Conservation (phyloP, 2,888 invertebrate genomes). For the Colostygia pectinataria region DNA sequence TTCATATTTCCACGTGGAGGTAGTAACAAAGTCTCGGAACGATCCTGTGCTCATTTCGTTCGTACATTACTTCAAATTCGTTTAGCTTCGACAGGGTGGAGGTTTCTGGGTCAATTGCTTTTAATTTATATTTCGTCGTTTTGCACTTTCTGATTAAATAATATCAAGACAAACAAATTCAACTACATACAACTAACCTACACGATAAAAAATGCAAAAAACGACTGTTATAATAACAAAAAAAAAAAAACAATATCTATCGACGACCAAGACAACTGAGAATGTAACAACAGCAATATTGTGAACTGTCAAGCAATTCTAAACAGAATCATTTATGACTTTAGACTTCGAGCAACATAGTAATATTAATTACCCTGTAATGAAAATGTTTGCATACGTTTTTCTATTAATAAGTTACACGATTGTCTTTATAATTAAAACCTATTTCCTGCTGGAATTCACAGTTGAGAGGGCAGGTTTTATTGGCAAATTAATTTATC, state of each 20-base stretch:
- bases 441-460: slow-evolving; percentile 41
- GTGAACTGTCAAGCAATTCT: slow-evolving; percentile 11
- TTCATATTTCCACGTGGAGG: slow-evolving; percentile 44
- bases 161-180: neutral
- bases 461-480: slow-evolving; percentile 39
- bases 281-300: slow-evolving; percentile 7
- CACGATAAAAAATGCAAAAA: neutral
- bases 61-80: slow-evolving; percentile 48
- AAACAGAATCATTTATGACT: slow-evolving; percentile 22
- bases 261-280: neutral
- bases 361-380: slow-evolving; percentile 19
- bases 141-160: slow-evolving; percentile 5
- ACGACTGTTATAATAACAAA: neutral
- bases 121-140: slow-evolving; percentile 25
- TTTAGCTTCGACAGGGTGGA: slow-evolving; percentile 44
- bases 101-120: slow-evolving; percentile 45
- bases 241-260: neutral
- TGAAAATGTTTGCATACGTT: slow-evolving; percentile 40
- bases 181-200: too few relatives aligned
- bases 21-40: slow-evolving; percentile 43
- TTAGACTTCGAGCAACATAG: slow-evolving; percentile 12
- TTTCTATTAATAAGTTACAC: slow-evolving; percentile 43
- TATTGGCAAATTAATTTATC: slow-evolving; percentile 58
- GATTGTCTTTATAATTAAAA: slow-evolving; percentile 46
- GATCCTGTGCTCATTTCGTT: slow-evolving; percentile 43